Percentiles rank a stretch among this genome's conserved stretches.
These are phyloP conservation scores for Lasiurus borealis DNA, from an alignment of 2,113 vertebrate species.

Conservation along the genomic window DNA sequence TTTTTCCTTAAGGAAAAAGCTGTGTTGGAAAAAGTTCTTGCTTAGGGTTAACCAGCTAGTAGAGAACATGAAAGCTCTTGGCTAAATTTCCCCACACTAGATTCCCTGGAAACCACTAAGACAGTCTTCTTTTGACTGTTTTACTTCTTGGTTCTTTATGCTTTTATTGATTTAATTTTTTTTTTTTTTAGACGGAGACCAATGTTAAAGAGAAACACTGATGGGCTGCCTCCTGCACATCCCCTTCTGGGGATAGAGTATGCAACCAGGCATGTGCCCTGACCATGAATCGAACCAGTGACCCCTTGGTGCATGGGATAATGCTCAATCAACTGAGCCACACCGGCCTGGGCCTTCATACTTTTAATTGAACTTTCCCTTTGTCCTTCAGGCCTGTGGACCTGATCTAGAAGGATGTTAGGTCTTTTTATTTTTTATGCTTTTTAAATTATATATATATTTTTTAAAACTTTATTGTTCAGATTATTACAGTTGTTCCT, in stretches of 20 bases:
- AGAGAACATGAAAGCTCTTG: conserved; percentile 44
- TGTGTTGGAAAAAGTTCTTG: conserved; percentile 10
- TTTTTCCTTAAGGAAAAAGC: conserved; percentile 11
- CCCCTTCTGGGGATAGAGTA: too few relatives aligned
- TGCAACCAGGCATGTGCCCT: too few relatives aligned
- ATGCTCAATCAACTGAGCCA: too few relatives aligned
- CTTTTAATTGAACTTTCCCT: conserved; percentile 48
- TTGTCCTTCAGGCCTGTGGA: not conserved
- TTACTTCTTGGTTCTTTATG: conserved; percentile 25
- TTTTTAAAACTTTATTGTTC: too few relatives aligned
- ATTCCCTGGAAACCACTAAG: conserved; percentile 14
- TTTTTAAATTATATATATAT: too few relatives aligned
- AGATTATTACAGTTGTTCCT: too few relatives aligned
- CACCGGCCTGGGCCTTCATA: not conserved
- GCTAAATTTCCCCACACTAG: not conserved
- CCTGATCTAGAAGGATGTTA: not conserved
- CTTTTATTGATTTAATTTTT: not conserved
- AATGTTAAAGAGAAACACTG: too few relatives aligned
- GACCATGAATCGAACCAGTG: too few relatives aligned
- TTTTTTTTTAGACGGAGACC: too few relatives aligned
- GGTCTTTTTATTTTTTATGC: too few relatives aligned
- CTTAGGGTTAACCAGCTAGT: not conserved
- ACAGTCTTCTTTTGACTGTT: conserved; percentile 3
- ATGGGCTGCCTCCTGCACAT: too few relatives aligned
- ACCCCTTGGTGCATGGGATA: too few relatives aligned